phyloP scores from a whole-genome alignment of 2,797 vertebrate genomes.

The Aplochiton taeniatus region DNA sequence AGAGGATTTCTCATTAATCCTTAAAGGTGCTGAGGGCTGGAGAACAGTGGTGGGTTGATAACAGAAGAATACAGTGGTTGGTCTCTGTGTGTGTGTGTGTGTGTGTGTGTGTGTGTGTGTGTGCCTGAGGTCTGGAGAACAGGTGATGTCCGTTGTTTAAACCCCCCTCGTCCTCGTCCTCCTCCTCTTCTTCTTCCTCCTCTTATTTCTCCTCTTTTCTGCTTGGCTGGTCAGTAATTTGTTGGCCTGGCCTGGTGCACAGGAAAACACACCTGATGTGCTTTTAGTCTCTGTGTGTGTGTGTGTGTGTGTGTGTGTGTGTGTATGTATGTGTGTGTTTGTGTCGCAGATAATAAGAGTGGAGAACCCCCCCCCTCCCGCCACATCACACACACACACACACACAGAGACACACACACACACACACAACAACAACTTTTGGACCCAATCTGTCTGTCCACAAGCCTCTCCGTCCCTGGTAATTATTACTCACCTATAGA shows the following conservation, averaged over 20 bases:
- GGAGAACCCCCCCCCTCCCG: neutral
- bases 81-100: neutral
- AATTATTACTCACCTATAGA: conserved; percentile 38
- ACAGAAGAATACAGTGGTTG: conserved; percentile 5
- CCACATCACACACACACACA: conserved; percentile 24
- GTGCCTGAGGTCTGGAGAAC: conserved; percentile 44
- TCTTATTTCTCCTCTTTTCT: conserved; percentile 67
- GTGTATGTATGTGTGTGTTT: conserved; percentile 60
- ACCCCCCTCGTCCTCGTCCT: too few species aligned
- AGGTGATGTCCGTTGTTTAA: conserved; percentile 69
- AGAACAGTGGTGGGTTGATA: neutral
- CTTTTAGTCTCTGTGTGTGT: conserved; percentile 65
- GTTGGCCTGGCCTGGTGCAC: conserved; percentile 72
- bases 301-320: conserved; percentile 60
- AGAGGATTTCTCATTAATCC: neutral
- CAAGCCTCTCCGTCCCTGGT: conserved; percentile 24
- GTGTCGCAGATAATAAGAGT: conserved; percentile 46
- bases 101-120: conserved; percentile 38
- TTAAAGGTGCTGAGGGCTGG: too few species aligned
- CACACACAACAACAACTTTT: neutral
- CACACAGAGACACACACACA: conserved; percentile 25
- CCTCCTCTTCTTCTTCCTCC: too few species aligned
- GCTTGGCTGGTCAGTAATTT: conserved; percentile 79
- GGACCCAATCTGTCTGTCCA: conserved; percentile 14
- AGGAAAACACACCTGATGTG: conserved; percentile 69